phyloP scores from a whole-genome alignment of 2,888 invertebrate genomes.

The Rhamphomyia laevipes region DNA sequence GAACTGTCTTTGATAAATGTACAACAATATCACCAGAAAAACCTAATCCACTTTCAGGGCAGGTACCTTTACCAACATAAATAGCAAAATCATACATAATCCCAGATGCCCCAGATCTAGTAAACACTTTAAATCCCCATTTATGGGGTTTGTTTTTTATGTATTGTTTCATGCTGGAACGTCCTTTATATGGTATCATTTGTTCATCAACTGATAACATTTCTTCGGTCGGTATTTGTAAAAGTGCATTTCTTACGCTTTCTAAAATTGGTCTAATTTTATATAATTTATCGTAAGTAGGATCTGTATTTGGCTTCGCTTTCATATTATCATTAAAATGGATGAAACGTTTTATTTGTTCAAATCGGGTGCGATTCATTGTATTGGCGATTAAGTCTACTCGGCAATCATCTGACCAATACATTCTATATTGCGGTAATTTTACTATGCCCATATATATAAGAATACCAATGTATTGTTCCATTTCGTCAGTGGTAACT shows the following conservation, averaged over 20 bases:
- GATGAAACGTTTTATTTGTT: slow-evolving; percentile 9
- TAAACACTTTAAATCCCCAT: slow-evolving; percentile 5
- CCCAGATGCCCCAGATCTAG: slow-evolving; percentile 11
- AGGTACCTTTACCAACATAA: too few species aligned
- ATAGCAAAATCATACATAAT: too few species aligned
- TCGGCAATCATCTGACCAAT: too few species aligned
- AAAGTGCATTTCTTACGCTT: slow-evolving; percentile 1
- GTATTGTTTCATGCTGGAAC: slow-evolving; percentile 6
- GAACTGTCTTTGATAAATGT: slow-evolving; percentile 9
- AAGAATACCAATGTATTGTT: too few species aligned
- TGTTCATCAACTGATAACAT: too few species aligned
- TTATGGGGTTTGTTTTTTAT: slow-evolving; percentile 9
- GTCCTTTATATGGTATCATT: slow-evolving; percentile 3
- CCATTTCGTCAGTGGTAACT: too few species aligned
- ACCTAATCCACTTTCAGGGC: too few species aligned
- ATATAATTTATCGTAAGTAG: slow-evolving; percentile 4
- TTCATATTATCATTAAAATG: slow-evolving; percentile 9
- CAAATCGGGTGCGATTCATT: too few species aligned
- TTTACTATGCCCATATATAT: too few species aligned
- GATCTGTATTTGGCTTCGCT: slow-evolving; percentile 6
- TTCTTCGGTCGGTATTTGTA: slow-evolving; percentile 8
- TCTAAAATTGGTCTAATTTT: slow-evolving; percentile 8
- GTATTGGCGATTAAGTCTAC: too few species aligned
- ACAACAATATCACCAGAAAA: too few species aligned
- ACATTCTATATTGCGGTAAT: too few species aligned